Base-by-base conservation (phyloP, 1,140 invertebrate species). In the Drosophila tsacasi region DNA sequence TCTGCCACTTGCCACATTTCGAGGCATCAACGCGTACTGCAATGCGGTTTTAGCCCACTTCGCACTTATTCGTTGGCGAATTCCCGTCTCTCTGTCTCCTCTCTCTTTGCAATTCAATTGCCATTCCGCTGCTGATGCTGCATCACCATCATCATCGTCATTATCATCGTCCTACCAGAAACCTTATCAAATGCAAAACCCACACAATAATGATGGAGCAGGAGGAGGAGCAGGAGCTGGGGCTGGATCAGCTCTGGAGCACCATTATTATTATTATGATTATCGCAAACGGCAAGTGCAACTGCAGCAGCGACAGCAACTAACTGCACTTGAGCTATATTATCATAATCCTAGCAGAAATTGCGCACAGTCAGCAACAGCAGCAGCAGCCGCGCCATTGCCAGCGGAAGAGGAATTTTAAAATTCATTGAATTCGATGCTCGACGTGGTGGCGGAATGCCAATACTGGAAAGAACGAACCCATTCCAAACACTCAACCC, bases 291-390 rank as follows among this genome's bases (percentile, higher is more conserved):
- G 55, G 69, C 69, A 82, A 69, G 79, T 59, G 79, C 71, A 75
- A 75, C 69, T 75, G 71, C 71, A 69, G 81, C 81, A 83, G 79
- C 72, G 72, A 75, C 72, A 75, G 61, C 79, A 55, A 79, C 81
- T 85, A 84, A 84, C 82, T 85, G 82, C 82, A 84, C 82, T 84
- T 85, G 82, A 85, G 82, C 82, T 81, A 81, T 69, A 84, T 84
- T 84, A 84, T 85, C 82, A 84, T 84, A 84, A 84, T 84, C 82
- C 82, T 68, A 61, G 74, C 75, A 82, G 79, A 71, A 72, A 81
- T 72, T 82, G 61, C 40, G 61, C 71, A 25, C 81, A 83, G 42
- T 52, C 61, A 69, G 44, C 80, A 69, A 47, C 46, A 63, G 59
- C 65, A 27, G 21, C 13, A 62, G 37, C 77, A 46, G 19, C 49